Evolutionary conservation across 2,113 vertebrate genomes (phyloP).

Genomic region (Dromiciops gliroides): DNA sequence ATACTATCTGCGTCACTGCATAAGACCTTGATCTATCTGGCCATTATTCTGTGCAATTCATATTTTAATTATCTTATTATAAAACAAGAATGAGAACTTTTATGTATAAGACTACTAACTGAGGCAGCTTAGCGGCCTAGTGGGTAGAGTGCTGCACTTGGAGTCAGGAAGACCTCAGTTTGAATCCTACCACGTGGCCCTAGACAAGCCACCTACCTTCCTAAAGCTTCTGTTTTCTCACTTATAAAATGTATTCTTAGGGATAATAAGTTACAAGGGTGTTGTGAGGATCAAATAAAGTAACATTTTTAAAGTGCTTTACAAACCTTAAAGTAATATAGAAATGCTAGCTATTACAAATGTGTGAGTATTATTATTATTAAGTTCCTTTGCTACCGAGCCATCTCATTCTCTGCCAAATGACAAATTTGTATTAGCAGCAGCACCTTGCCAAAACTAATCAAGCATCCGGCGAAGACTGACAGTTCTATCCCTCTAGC

Average conservation of each 20-base stretch:
- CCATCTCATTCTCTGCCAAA: not conserved
- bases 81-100: not conserved
- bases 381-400: not conserved
- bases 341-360: not conserved
- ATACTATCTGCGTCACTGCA: not conserved
- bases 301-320: not conserved
- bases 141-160: not conserved
- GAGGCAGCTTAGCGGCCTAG: not conserved
- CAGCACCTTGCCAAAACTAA: not conserved
- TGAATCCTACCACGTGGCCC: not conserved
- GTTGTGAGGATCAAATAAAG: not conserved
- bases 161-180: not conserved
- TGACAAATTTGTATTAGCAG: not conserved
- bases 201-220: not conserved
- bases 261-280: not conserved
- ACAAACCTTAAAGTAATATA: too few species aligned
- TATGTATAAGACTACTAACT: too few species aligned
- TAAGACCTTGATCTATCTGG: not conserved
- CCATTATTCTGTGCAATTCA: not conserved
- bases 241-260: not conserved
- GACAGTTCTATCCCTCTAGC: not conserved
- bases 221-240: not conserved
- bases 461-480: not conserved
- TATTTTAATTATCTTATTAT: not conserved
- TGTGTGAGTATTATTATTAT: not conserved